Conservation (phyloP, 2,113 vertebrate species). For the Galbula dea region DNA sequence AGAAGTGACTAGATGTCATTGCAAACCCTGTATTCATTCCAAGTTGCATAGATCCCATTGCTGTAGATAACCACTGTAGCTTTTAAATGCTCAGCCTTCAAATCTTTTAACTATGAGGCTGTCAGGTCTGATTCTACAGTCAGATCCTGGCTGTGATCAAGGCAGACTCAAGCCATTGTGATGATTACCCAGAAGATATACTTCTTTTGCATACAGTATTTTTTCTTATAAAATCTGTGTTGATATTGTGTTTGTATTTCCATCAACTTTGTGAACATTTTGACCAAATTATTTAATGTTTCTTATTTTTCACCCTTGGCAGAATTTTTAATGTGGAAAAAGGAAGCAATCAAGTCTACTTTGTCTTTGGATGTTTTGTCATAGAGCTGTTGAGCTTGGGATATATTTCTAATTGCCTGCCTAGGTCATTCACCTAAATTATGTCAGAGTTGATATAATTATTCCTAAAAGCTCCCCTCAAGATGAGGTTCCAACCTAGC, state of each 20-base stretch:
- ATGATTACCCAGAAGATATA: background rate
- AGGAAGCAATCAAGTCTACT: background rate
- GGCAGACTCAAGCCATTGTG: background rate
- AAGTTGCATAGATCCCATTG: background rate
- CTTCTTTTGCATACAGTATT: background rate
- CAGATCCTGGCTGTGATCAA: conserved; percentile 17
- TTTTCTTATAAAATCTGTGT: background rate
- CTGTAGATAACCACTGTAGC: background rate
- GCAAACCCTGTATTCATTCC: background rate
- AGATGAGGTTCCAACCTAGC: background rate
- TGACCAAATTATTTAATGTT: background rate
- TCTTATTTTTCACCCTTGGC: background rate
- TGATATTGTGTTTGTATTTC: background rate
- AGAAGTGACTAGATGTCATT: background rate
- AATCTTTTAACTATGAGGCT: conserved; percentile 49
- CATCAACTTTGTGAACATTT: background rate
- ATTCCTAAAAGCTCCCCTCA: conserved; percentile 13
- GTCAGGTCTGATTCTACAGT: background rate
- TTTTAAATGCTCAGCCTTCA: conserved; percentile 5
- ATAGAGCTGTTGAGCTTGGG: background rate
- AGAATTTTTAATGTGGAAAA: background rate
- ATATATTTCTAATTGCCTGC: background rate
- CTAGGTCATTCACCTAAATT: background rate
- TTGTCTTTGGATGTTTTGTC: background rate
- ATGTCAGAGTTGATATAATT: conserved; percentile 33